A percentile compares a stretch with the other conserved stretches of the same genome.
Evolutionary conservation across 1,140 invertebrate genomes (phyloP).

Genomic region (Anoplophora glabripennis): DNA sequence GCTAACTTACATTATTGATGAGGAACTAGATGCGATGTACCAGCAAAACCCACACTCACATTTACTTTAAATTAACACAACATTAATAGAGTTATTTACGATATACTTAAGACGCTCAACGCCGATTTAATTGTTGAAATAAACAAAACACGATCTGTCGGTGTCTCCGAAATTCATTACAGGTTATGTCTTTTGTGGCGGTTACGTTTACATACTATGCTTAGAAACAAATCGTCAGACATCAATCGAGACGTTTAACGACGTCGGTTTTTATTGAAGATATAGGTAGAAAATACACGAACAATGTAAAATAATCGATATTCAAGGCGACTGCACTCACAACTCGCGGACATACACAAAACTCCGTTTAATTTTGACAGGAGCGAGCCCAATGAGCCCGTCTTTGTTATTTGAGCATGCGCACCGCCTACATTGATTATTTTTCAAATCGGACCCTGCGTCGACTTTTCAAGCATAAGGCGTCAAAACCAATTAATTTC

Average conservation of each 20-base stretch:
- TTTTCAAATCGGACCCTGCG: background rate
- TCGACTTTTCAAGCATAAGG: too few species aligned
- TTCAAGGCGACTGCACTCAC: slow-evolving; percentile 13
- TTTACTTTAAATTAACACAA: too few species aligned
- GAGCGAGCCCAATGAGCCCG: slow-evolving; percentile 2
- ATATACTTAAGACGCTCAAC: too few species aligned
- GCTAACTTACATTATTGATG: too few species aligned
- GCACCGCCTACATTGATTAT: slow-evolving; percentile 16
- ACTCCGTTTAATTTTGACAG: slow-evolving; percentile 25
- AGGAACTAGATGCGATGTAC: too few species aligned
- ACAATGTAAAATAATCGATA: slow-evolving; percentile 26
- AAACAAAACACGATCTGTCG: slow-evolving; percentile 2
- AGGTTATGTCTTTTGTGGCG: background rate
- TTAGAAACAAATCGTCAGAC: background rate
- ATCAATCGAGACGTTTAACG: background rate
- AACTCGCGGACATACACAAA: slow-evolving; percentile 21
- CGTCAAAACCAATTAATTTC: too few species aligned
- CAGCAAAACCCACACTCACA: too few species aligned
- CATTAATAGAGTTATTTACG: too few species aligned
- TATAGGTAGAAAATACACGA: slow-evolving; percentile 4
- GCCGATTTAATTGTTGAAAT: background rate
- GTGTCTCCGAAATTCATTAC: background rate
- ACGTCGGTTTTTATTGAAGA: background rate
- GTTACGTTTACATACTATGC: slow-evolving; percentile 9
- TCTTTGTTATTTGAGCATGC: slow-evolving; percentile 8